Evolutionary conservation across 1,140 invertebrate genomes (phyloP), one percentile per base, ranked within the genome.

Genomic region (Pinna nobilis): DNA sequence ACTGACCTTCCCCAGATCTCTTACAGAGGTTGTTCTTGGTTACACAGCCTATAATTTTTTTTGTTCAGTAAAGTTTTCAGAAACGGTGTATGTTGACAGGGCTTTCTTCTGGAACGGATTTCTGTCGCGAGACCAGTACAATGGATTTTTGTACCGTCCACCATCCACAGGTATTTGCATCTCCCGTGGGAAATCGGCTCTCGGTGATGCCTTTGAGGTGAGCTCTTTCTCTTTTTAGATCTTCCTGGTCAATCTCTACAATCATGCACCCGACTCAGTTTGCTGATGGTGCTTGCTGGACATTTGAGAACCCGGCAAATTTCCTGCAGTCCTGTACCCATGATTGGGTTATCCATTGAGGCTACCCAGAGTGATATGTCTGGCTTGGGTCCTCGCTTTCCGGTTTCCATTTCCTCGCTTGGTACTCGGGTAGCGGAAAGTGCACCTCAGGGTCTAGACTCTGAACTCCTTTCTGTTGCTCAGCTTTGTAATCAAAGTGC

Each of bases 1-100:
- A n/a, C n/a, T n/a, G 18, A 1, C 5, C 15, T 5, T 23, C 50
- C 23, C 30, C 11, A 3, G 23, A 23, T 23, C 55, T 32, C n/a
- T 59, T 9, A 33, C 55, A 20, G 32, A 59, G 30, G 7, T 59
- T 57, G 28, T 59, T 35, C 37, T 33, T 57, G 3, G 53, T 57
- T 1, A 57, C 30, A 32, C 18, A 4, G 18, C 55, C 55, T 35
- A 59, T 57, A 32, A 57, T 57, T 35, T 33, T 59, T 33, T 59
- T 59, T 32, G 9, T 18, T 4, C 3, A n/a, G 55, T 59, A 18
- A 59, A 3, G 37, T 59, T 32, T 57, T 59, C 55, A 33, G 55
- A 59, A 6, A 35, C 23, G 28, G 55, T 59, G 9, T 59, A 59
- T 33, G 18, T 59, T 3, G 5, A 20, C 23, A 35, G 55, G 3